Evolutionary conservation across 2,113 vertebrate species (phyloP), one percentile per base, ranked within the genome.

Genomic region (Nettapus auritus): DNA sequence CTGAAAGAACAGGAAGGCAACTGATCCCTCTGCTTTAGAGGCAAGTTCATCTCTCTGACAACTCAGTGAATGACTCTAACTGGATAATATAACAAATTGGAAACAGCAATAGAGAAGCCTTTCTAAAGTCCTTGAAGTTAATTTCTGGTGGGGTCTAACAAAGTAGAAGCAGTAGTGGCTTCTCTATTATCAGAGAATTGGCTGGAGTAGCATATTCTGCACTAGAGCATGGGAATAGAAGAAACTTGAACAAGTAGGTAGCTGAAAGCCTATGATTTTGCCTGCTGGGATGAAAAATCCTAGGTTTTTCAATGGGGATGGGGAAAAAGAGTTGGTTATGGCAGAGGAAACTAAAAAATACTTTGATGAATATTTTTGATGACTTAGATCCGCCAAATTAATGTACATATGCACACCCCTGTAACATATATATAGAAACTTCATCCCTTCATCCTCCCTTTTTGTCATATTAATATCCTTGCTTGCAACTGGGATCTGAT

Each of bases 231-330:
- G 9, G 34, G 69, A 86, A 18, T 79, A 56, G 33, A 26, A 82
- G 70, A 93, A 29, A 46, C 19, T 20, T 78, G 68, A 86, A 81
- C 9, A 31, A 33, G 71, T 38, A 68, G 52, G 56, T 62, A 73
- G 74, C 79, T 53, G 75, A 89, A 95, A 92, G 82, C 64, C 33
- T 82, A 18, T 25, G 22, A 59, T 75, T 93, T 94, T 90, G 60
- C 92, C 74, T 68, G 26, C 83, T 94, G 81, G 48, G 14, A 70
- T 69, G 66, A 89, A 71, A 81, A 82, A 75, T 88, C 38, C 53
- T 70, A 84, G 53, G 10, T 48, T 75, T n/a, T 63, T 95, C 5
- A 1, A 19, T 63, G 17, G 55, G 73, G 28, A 67, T 2, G 0
- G 57, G 64, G 55, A 86, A 38, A 68, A 91, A 67, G 86, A 62